Conservation (phyloP, 2,797 vertebrate genomes). For the Melanotaenia pygmaea region DNA sequence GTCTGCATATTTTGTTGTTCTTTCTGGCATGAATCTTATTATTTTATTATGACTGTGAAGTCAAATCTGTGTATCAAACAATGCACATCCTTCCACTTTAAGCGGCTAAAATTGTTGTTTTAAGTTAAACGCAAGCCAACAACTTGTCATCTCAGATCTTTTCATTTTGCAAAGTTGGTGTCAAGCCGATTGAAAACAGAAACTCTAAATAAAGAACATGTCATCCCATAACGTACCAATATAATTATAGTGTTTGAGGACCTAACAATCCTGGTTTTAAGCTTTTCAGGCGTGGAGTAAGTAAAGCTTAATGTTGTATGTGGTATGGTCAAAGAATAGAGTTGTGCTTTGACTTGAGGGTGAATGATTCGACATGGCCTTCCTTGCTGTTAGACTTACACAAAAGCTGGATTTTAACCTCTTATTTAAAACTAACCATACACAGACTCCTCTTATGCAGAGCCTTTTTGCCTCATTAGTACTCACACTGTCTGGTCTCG, state of each 20-base stretch:
- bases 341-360: constrained; percentile 35
- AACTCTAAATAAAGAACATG: constrained; percentile 41
- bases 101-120: constrained; percentile 17
- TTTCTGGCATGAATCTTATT: background rate
- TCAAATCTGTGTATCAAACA: background rate
- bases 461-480: background rate
- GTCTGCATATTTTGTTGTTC: background rate
- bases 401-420: constrained; percentile 24
- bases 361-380: constrained; percentile 29
- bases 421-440: constrained; percentile 1
- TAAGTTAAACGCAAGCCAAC: background rate
- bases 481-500: too few relatives aligned
- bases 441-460: background rate
- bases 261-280: constrained; percentile 46
- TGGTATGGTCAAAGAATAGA: constrained; percentile 30
- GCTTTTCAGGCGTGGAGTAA: constrained; percentile 54
- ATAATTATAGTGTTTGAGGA: constrained; percentile 40
- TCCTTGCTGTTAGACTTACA: constrained; percentile 13
- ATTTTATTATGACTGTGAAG: background rate
- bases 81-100: constrained; percentile 1
- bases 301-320: constrained; percentile 20
- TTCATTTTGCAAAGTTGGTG: constrained; percentile 4
- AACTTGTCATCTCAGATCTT: constrained; percentile 8
- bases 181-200: constrained; percentile 36
- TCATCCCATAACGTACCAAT: constrained; percentile 28